These are phyloP conservation scores for Lepeophtheirus salmonis DNA, from an alignment of 1,140 invertebrate species.

Conservation along the genomic window DNA sequence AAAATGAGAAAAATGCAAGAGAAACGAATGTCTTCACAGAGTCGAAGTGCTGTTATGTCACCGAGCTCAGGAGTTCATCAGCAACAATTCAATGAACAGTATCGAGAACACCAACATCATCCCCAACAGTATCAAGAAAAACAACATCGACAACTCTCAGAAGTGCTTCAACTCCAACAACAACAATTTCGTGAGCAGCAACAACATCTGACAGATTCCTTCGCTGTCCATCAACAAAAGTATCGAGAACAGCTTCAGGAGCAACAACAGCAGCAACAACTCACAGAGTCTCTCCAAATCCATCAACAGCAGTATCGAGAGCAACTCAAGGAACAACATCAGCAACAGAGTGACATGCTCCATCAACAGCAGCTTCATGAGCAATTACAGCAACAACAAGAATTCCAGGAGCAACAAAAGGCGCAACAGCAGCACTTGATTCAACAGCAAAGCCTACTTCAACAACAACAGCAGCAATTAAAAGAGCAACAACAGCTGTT, in stretches of 20 bases:
- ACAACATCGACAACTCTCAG: not conserved
- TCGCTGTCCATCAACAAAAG: too few species aligned
- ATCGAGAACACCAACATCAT: not conserved
- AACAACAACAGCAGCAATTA: constrained; percentile 15
- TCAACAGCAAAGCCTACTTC: constrained; percentile 5
- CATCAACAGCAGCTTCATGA: not conserved
- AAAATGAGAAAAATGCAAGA: constrained; percentile 57
- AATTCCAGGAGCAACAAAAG: constrained; percentile 1
- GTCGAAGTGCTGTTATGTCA: not conserved
- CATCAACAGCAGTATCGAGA: not conserved
- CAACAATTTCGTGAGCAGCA: not conserved
- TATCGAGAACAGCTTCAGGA: not conserved
- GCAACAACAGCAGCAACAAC: not conserved
- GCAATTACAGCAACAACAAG: not conserved
- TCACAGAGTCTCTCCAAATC: not conserved
- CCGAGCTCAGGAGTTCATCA: constrained; percentile 12
- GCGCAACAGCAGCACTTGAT: not conserved
- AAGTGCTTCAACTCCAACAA: not conserved
- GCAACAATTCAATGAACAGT: constrained; percentile 16
- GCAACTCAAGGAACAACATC: not conserved
- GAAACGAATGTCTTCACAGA: not conserved
- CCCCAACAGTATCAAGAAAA: not conserved
- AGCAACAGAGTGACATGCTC: not conserved
- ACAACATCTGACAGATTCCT: too few species aligned
- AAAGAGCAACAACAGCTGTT: not conserved